Percentiles rank a stretch among this genome's conserved stretches.
Evolutionary conservation across 1,140 invertebrate species (phyloP).

Genomic region (Fopius arisanus): DNA sequence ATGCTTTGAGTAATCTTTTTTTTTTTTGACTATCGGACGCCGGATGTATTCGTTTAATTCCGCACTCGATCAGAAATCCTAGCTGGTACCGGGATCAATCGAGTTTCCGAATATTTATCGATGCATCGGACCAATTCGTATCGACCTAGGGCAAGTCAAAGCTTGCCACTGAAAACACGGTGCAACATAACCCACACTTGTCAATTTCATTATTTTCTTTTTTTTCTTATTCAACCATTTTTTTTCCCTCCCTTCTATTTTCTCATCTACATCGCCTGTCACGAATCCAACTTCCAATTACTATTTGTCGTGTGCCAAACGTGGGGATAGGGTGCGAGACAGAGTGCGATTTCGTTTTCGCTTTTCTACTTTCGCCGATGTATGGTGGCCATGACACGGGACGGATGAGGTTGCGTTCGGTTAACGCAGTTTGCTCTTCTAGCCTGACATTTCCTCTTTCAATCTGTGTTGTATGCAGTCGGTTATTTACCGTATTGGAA

Average conservation of each 20-base stretch:
- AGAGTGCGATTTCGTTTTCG: conserved; percentile 2
- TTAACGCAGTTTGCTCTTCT: conserved; percentile 27
- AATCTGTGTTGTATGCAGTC: conserved; percentile 3
- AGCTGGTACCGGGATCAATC: conserved; percentile 19
- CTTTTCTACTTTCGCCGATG: conserved; percentile 1
- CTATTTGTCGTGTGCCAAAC: conserved; percentile 39
- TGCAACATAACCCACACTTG: conserved; percentile 6
- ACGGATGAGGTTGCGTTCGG: conserved; percentile 1
- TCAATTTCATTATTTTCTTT: background rate
- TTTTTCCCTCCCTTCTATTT: conserved; percentile 2
- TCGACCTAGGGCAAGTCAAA: conserved; percentile 32
- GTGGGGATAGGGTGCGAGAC: background rate
- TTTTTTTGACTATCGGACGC: background rate
- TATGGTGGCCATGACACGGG: conserved; percentile 22
- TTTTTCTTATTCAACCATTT: background rate
- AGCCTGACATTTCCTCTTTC: conserved; percentile 28
- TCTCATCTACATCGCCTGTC: conserved; percentile 6
- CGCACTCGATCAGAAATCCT: no score
- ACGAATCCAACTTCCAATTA: conserved; percentile 42
- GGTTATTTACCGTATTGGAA: background rate
- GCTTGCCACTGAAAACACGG: conserved; percentile 24
- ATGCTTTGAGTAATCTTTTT: no score
- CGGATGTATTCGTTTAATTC: background rate
- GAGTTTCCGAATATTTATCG: conserved; percentile 28
- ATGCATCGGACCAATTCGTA: conserved; percentile 10